A percentile compares a stretch with the other conserved stretches of the same genome.
phyloP scores from a whole-genome alignment of 2,888 invertebrate species.

The Diploptera punctata region DNA sequence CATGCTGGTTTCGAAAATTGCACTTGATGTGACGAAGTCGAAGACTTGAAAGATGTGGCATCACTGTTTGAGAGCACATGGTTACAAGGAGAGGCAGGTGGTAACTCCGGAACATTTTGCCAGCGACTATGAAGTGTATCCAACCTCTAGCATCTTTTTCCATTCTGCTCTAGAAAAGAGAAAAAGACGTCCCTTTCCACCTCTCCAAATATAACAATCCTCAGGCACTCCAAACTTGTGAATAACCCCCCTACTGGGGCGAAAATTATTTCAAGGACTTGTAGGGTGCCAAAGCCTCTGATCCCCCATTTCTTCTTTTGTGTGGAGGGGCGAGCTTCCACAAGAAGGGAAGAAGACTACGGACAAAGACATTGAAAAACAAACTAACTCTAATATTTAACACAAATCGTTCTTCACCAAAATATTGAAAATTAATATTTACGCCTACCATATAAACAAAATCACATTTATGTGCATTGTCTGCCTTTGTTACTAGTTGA shows the following conservation, averaged over 20 bases:
- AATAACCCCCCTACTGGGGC: slow-evolving; percentile 36
- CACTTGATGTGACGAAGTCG: no score
- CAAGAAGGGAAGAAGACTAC: no score
- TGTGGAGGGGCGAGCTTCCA: no score
- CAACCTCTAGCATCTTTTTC: background rate
- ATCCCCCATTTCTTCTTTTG: no score
- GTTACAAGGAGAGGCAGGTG: background rate
- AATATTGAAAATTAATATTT: no score
- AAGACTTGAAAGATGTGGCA: slow-evolving; percentile 1
- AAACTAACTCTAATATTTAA: no score
- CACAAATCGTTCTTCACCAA: no score
- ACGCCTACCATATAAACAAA: no score
- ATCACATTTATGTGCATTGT: no score
- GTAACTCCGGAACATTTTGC: background rate
- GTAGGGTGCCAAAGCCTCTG: slow-evolving; percentile 15
- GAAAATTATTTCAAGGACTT: slow-evolving; percentile 38
- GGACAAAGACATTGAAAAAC: no score
- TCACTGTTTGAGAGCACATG: background rate
- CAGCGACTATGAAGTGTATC: slow-evolving; percentile 1
- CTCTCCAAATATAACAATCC: background rate
- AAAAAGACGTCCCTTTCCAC: background rate
- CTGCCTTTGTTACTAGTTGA: no score
- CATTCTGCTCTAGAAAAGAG: background rate
- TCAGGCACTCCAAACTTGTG: slow-evolving; percentile 37
- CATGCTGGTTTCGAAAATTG: no score